A percentile compares a stretch with the other conserved stretches of the same genome.
Evolutionary conservation across 2,797 vertebrate genomes (phyloP).

Genomic region (Tarsius wallacei): DNA sequence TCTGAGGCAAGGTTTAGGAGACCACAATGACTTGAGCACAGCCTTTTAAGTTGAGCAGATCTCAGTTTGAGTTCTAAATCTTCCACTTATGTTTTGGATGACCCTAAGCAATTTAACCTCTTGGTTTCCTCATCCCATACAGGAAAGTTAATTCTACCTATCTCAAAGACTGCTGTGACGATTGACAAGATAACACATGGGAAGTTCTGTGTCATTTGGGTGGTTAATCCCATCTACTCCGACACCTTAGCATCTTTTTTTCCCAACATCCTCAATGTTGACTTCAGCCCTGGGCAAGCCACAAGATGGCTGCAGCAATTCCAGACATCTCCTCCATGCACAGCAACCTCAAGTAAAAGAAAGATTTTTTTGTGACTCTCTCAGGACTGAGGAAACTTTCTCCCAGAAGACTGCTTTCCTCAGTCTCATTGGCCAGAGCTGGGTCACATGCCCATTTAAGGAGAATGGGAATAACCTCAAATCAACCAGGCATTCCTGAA

Average conservation of each 20-base stretch:
- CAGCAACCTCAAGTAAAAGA: constrained; percentile 39
- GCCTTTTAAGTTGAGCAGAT: constrained; percentile 73
- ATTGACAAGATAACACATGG: constrained; percentile 55
- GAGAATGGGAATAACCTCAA: constrained; percentile 37
- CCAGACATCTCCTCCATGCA: background rate
- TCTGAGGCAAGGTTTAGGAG: constrained; percentile 50
- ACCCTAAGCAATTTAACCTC: constrained; percentile 74
- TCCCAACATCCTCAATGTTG: background rate
- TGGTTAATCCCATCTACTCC: background rate
- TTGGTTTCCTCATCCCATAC: constrained; percentile 60
- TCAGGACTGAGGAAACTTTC: constrained; percentile 24
- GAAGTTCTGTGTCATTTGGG: constrained; percentile 47
- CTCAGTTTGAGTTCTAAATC: constrained; percentile 64
- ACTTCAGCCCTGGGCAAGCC: background rate
- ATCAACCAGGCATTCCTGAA: constrained; percentile 21
- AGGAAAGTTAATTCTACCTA: background rate
- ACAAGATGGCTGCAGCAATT: constrained; percentile 8
- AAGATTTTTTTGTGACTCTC: constrained; percentile 17
- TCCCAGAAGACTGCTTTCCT: constrained; percentile 32
- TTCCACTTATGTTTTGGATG: constrained; percentile 55
- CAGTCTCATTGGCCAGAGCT: constrained; percentile 18
- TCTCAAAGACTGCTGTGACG: constrained; percentile 59
- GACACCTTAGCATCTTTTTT: constrained; percentile 40
- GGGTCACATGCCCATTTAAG: background rate
- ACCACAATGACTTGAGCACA: constrained; percentile 52